These are phyloP conservation scores for Drosophila dives DNA, from an alignment of 2,888 invertebrate genomes.

Conservation along the genomic window DNA sequence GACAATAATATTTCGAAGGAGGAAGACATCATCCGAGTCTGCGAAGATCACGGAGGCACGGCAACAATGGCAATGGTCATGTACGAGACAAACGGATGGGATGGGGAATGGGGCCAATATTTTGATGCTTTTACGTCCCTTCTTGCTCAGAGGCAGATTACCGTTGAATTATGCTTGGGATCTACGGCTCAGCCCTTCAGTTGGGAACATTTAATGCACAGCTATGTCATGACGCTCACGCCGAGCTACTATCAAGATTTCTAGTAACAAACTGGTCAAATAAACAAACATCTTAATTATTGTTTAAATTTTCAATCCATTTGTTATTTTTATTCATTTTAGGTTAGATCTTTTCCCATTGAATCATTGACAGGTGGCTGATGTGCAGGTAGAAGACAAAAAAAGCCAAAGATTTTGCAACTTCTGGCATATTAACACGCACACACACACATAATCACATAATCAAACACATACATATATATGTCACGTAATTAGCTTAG, in stretches of 20 bases:
- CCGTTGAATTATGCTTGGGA: too few species aligned
- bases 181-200: accelerated
- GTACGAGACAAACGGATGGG: too few species aligned
- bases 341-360: not conserved
- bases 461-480: not conserved
- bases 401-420: conserved; percentile 26
- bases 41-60: too few species aligned
- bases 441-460: not conserved
- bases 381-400: conserved; percentile 21
- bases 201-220: too few species aligned
- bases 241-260: not conserved
- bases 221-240: too few species aligned
- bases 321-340: too few species aligned
- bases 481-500: conserved; percentile 73
- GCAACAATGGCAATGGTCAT: too few species aligned
- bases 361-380: conserved; percentile 24
- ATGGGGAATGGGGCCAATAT: too few species aligned
- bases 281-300: conserved; percentile 1
- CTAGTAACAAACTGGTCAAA: too few species aligned
- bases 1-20: not conserved
- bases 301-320: too few species aligned
- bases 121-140: too few species aligned
- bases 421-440: not conserved
- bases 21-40: not conserved
- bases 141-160: too few species aligned